Conservation (phyloP, 2,888 invertebrate genomes). For the Drosophila emarginata region DNA sequence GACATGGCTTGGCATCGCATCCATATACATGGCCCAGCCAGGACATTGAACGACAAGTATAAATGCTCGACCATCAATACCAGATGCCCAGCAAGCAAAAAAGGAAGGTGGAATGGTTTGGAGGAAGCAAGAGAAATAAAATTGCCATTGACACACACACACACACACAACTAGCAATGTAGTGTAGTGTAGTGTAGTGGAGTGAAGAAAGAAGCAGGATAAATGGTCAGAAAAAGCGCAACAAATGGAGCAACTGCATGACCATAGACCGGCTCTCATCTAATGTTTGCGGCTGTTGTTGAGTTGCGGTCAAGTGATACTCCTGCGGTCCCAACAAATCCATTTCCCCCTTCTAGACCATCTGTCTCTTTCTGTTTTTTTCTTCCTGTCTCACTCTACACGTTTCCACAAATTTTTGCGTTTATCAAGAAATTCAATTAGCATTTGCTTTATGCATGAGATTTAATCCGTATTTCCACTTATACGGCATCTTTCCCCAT, state of each 20-base stretch:
- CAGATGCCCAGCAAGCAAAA: conserved; percentile 30
- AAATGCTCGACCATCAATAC: conserved; percentile 68
- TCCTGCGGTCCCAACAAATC: conserved; percentile 27
- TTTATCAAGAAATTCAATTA: conserved; percentile 69
- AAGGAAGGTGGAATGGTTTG: conserved; percentile 8
- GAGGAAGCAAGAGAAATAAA: conserved; percentile 34
- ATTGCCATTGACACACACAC: conserved; percentile 52
- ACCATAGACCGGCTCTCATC: conserved; percentile 31
- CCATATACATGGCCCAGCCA: conserved; percentile 53
- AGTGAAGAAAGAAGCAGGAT: conserved; percentile 21
- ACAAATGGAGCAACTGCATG: conserved; percentile 36
- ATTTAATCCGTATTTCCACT: conserved; percentile 31
- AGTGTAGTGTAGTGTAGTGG: neutral
- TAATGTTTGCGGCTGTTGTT: conserved; percentile 62
- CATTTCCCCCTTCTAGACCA: conserved; percentile 3
- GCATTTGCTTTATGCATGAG: conserved; percentile 69
- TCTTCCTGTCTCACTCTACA: conserved; percentile 3
- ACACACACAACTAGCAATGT: too few species aligned
- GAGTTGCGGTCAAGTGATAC: conserved; percentile 30
- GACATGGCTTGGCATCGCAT: conserved; percentile 31
- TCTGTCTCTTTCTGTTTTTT: conserved; percentile 25
- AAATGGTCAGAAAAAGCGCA: conserved; percentile 50
- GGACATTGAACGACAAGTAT: conserved; percentile 67
- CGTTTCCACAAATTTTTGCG: conserved; percentile 1
- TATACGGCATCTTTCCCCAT: neutral